These are phyloP conservation scores for Bombus confusus DNA, from an alignment of 1,140 invertebrate genomes.

Conservation along the genomic window DNA sequence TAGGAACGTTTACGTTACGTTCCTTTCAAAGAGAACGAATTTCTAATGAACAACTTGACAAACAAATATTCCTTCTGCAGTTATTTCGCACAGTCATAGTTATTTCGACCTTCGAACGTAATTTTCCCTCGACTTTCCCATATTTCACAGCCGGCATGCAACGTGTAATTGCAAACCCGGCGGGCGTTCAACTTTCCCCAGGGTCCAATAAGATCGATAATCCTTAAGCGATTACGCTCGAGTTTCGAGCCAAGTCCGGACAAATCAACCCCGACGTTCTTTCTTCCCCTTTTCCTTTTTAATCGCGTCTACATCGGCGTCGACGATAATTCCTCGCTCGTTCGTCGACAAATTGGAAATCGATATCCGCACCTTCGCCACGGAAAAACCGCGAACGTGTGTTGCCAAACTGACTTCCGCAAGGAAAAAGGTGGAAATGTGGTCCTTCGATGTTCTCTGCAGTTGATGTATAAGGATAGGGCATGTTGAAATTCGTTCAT, in stretches of 20 bases:
- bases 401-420: not conserved
- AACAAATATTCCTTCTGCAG: not conserved
- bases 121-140: not conserved
- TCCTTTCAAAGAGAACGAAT: not conserved
- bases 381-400: slow-evolving; percentile 23
- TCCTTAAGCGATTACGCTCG: slow-evolving; percentile 44
- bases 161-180: not conserved
- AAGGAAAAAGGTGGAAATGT: not conserved
- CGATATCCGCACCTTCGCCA: slow-evolving; percentile 54
- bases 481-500: not conserved
- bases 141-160: not conserved
- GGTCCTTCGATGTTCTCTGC: not conserved
- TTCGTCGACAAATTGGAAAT: slow-evolving; percentile 69
- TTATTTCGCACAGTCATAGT: not conserved
- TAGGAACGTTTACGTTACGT: not conserved
- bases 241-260: not conserved
- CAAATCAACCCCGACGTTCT: slow-evolving; percentile 18
- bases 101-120: not conserved
- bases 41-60: not conserved
- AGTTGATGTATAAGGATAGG: no score
- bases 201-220: slow-evolving; percentile 28
- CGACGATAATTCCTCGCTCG: slow-evolving; percentile 54
- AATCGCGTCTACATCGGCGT: slow-evolving; percentile 34
- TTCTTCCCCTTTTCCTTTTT: not conserved
- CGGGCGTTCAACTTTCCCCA: slow-evolving; percentile 2